phyloP scores from a whole-genome alignment of 2,113 vertebrate genomes.

The Cheilinus undulatus region DNA sequence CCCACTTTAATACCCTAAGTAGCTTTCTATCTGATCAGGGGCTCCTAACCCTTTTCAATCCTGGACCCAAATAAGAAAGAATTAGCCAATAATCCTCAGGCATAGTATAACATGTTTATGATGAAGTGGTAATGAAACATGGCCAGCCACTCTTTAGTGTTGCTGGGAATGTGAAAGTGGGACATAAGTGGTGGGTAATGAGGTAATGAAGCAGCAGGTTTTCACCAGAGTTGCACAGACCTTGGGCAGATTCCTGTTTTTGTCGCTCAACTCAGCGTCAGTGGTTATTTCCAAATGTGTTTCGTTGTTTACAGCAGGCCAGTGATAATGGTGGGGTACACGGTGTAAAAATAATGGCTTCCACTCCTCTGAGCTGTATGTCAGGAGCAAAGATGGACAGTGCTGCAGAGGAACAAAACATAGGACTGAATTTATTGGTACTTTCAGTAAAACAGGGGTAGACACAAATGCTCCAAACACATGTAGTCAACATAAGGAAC shows the following conservation, averaged over 20 bases:
- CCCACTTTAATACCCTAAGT: slow-evolving; percentile 72
- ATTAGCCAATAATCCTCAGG: slow-evolving; percentile 39
- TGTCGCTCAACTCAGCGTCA: slow-evolving; percentile 4
- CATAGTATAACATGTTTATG: slow-evolving; percentile 31
- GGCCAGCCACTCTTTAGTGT: slow-evolving; percentile 26
- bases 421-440: background rate
- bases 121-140: slow-evolving; percentile 25
- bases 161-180: slow-evolving; percentile 44
- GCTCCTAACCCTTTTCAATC: slow-evolving; percentile 45
- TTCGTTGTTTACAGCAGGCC: background rate
- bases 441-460: background rate
- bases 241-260: slow-evolving; percentile 16
- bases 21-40: slow-evolving; percentile 68
- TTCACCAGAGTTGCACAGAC: slow-evolving; percentile 34
- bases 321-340: background rate
- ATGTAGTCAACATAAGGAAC: background rate
- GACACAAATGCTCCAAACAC: background rate
- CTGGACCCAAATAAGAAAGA: slow-evolving; percentile 60
- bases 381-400: background rate
- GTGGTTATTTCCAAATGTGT: slow-evolving; percentile 1
- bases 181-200: slow-evolving; percentile 54
- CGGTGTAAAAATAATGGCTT: background rate
- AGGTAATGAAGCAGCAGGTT: slow-evolving; percentile 38
- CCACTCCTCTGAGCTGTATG: background rate
- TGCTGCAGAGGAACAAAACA: background rate